Conservation (phyloP, 1,140 invertebrate genomes). For the Holcopasites calliopsidis region DNA sequence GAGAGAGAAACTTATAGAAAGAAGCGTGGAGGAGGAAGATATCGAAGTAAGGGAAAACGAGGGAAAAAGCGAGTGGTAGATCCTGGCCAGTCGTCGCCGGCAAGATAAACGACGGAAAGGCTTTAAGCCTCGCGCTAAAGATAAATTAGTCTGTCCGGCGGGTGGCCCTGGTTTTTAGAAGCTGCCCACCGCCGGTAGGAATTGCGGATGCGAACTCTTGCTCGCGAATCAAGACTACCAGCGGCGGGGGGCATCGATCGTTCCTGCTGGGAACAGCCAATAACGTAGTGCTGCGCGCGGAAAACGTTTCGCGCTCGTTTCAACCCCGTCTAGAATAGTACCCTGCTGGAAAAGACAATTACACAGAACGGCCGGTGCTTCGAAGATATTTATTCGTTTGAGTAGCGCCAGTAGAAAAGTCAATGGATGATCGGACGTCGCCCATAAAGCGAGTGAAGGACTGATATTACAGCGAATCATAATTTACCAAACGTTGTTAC, state of each 20-base stretch:
- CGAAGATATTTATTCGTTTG: neutral
- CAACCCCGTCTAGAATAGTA: neutral
- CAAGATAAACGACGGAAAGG: constrained; percentile 73
- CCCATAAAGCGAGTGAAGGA: no score
- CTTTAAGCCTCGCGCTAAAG: constrained; percentile 71
- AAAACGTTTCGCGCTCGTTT: neutral
- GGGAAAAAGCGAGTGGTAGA: constrained; percentile 52
- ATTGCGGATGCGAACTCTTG: constrained; percentile 50
- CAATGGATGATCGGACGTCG: no score
- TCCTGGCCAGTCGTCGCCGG: constrained; percentile 62
- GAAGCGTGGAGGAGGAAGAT: neutral
- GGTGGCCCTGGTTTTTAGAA: constrained; percentile 66
- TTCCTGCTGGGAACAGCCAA: neutral
- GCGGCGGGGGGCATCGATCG: constrained; percentile 31
- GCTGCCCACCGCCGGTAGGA: constrained; percentile 39
- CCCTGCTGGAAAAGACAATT: neutral
- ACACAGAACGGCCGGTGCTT: neutral
- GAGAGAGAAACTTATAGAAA: neutral
- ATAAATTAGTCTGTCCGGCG: constrained; percentile 73
- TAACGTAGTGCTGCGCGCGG: neutral
- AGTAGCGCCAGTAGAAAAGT: no score
- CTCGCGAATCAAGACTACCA: constrained; percentile 46
- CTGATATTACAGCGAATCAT: no score
- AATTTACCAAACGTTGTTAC: no score
- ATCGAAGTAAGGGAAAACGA: constrained; percentile 19